Percentiles rank a stretch among this genome's conserved stretches.
Evolutionary conservation across 2,888 invertebrate species (phyloP).

Genomic region (Cantharis rufa): DNA sequence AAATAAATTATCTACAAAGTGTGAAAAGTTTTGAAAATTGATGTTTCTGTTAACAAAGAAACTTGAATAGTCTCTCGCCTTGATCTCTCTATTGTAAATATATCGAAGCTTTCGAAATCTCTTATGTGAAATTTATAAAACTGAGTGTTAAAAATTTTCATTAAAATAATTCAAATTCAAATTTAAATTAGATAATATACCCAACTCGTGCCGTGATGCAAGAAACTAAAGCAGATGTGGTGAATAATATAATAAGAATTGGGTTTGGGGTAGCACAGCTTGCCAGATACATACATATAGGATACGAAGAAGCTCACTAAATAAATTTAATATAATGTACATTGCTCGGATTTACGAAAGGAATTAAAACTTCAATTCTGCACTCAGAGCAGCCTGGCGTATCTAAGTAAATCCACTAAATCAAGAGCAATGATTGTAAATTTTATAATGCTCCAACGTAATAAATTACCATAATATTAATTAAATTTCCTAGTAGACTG

Average conservation of each 20-base stretch:
- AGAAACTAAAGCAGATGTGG: not conserved
- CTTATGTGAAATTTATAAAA: not conserved
- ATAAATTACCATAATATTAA: not conserved
- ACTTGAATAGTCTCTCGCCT: not conserved
- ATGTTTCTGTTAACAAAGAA: not conserved
- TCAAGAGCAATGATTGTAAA: not conserved
- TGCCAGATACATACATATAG: not conserved
- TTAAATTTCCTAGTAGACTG: not conserved
- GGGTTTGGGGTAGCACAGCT: not conserved
- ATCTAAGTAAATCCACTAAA: not conserved
- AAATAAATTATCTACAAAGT: not conserved
- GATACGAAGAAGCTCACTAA: not conserved
- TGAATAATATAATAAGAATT: not conserved
- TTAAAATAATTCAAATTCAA: not conserved
- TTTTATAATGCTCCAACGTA: not conserved
- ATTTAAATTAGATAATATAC: not conserved
- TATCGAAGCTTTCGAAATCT: not conserved
- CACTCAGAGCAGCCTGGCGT: not conserved
- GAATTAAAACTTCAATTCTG: not conserved
- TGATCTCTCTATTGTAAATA: not conserved
- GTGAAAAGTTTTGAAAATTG: not conserved
- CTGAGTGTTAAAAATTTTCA: not conserved
- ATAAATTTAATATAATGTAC: not conserved
- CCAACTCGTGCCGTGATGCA: not conserved
- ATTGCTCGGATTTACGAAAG: not conserved